Evolutionary conservation across 2,888 invertebrate genomes (phyloP), one percentile per base, ranked within the genome.

Genomic region (Thymelicus sylvestris): DNA sequence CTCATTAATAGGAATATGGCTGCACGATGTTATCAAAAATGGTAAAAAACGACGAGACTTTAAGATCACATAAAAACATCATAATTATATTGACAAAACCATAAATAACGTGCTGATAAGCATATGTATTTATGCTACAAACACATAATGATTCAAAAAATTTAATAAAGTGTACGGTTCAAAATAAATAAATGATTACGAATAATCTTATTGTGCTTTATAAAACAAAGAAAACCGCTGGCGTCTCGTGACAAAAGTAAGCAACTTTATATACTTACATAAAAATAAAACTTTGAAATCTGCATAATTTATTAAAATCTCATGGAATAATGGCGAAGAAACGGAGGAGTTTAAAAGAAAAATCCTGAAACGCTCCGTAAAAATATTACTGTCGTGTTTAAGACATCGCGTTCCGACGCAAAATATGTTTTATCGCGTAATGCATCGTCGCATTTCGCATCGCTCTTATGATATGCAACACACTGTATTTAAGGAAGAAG

Each of bases 341-440:
- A 65, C 52, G 65, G 65, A 60, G 44, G 48, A 70, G 64, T 70
- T 70, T 70, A 65, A 70, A 70, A 65, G 65, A 70, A 67, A 70
- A 70, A 70, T 70, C 65, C 60, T 70, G 60, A 70, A 70, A 60
- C 31, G 64, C 60, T 70, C 70, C 44, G 70, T 60, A 65, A 70
- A 70, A 70, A 65, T 70, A 70, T 70, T 65, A 70, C 69, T 70
- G 69, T 70, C 69, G 64, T 70, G 65, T 70, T 70, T 70, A 65
- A 70, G 65, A 70, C 70, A 65, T 70, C 70, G 69, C 60, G 69
- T 70, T 69, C 65, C 64, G 60, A 70, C 65, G 65, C 70, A 70
- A 70, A 70, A 70, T 70, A 65, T 70, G 70, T 70, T 70, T 70
- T 70, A 70, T 70, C 65, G 70, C 60, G 65, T 70, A 70, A 70